Percentiles rank a stretch among this genome's conserved stretches.
Evolutionary conservation across 2,797 vertebrate genomes (phyloP).

Genomic region (Ceryle rudis): DNA sequence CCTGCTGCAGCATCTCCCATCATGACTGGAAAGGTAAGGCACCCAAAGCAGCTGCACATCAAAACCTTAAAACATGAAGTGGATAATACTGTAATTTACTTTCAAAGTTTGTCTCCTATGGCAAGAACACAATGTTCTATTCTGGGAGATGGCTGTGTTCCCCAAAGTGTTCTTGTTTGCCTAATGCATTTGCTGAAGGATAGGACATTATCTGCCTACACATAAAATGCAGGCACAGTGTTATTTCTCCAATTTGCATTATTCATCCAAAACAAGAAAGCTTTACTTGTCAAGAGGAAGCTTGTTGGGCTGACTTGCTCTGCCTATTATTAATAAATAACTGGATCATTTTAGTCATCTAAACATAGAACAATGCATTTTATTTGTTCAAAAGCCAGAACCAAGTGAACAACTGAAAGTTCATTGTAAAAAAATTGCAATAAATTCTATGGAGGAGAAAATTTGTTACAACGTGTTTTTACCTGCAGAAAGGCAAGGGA

Average conservation of each 20-base stretch:
- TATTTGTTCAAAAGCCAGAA: neutral
- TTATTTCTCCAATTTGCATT: conserved; percentile 44
- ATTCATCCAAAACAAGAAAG: conserved; percentile 43
- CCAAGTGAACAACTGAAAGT: neutral
- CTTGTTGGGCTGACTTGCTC: neutral
- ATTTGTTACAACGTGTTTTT: neutral
- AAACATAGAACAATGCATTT: neutral
- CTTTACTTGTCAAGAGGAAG: neutral
- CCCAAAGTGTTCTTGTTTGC: neutral
- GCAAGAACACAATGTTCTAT: conserved; percentile 19
- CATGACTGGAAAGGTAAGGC: neutral
- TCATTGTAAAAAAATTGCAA: neutral
- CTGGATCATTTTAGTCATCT: neutral
- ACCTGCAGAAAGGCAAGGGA: neutral
- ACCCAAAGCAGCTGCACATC: neutral
- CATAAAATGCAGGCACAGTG: neutral
- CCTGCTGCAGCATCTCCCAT: neutral
- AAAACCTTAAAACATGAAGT: neutral
- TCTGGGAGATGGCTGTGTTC: conserved; percentile 42
- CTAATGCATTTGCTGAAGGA: conserved; percentile 49
- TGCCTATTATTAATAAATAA: conserved; percentile 2
- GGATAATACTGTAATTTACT: neutral
- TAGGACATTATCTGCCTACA: neutral
- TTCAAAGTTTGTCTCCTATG: neutral
- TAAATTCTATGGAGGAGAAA: neutral